Percentiles rank a stretch among this genome's conserved stretches.
These are phyloP conservation scores for Sebastes melanostomus DNA, from an alignment of 2,797 vertebrate genomes.

Conservation along the genomic window DNA sequence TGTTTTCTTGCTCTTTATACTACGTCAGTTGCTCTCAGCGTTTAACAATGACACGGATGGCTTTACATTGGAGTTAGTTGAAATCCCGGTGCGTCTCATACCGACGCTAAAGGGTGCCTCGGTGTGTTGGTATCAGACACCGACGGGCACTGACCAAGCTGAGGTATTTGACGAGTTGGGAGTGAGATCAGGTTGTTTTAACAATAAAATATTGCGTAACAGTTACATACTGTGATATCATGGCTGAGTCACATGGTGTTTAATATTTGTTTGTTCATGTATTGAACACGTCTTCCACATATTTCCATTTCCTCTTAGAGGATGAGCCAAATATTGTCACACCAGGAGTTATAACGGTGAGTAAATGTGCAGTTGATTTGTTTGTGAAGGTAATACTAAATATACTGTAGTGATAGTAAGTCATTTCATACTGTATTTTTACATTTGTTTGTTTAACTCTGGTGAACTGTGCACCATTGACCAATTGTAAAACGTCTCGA, in stretches of 20 bases:
- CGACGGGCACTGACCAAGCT: accelerated
- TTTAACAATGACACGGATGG: accelerated
- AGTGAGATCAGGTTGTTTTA: no score
- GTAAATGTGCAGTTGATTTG: background rate
- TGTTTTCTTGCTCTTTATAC: no score
- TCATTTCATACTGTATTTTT: no score
- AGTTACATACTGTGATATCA: no score
- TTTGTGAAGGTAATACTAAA: background rate
- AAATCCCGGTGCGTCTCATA: no score
- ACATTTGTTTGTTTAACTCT: no score
- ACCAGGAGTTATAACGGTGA: accelerated
- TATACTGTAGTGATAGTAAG: no score
- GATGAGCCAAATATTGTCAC: background rate
- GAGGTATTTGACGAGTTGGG: accelerated
- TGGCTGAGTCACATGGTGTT: no score
- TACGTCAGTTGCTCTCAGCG: accelerated
- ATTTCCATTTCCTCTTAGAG: background rate
- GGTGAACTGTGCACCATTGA: no score
- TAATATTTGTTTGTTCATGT: accelerated
- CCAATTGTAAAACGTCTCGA: background rate
- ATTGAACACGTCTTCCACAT: background rate
- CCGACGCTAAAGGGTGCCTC: accelerated
- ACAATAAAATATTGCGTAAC: no score
- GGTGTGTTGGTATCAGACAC: no score
- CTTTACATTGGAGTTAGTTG: accelerated